Evolutionary conservation across 2,888 invertebrate genomes (phyloP).

Genomic region (Ochropleura leucogaster): DNA sequence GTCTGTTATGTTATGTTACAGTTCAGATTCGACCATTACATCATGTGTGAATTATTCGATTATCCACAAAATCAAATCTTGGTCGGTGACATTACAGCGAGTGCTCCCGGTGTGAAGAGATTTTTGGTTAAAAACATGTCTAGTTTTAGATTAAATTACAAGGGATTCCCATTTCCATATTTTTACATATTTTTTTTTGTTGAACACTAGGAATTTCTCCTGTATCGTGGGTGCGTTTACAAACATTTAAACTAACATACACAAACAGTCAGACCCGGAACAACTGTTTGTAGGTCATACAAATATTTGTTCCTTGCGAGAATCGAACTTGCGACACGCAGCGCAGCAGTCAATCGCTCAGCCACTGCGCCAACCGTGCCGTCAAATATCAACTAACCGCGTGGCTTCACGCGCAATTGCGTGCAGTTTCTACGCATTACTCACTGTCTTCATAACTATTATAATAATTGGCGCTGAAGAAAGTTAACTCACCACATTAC

Average conservation of each 20-base stretch:
- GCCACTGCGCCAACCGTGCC: neutral
- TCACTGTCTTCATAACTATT: constrained; percentile 21
- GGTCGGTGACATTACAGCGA: neutral
- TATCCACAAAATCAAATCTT: neutral
- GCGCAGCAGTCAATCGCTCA: too few relatives aligned
- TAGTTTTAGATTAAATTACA: neutral
- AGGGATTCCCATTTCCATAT: neutral
- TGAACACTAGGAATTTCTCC: too few relatives aligned
- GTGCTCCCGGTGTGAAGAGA: neutral
- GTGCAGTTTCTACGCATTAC: constrained; percentile 49
- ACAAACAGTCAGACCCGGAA: too few relatives aligned
- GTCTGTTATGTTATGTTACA: neutral
- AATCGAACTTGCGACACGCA: too few relatives aligned
- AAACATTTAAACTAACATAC: too few relatives aligned
- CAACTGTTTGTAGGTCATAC: too few relatives aligned
- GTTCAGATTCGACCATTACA: neutral
- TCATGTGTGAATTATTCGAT: neutral
- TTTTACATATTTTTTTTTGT: neutral
- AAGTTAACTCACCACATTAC: constrained; percentile 26
- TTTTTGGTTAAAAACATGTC: too few relatives aligned
- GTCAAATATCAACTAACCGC: constrained; percentile 27
- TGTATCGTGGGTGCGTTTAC: too few relatives aligned
- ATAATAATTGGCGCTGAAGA: constrained; percentile 22
- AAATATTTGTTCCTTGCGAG: too few relatives aligned
- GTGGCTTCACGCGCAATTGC: constrained; percentile 32